Percentiles rank a stretch among this genome's conserved stretches.
phyloP scores from a whole-genome alignment of 2,797 vertebrate species.

The Pipistrellus kuhlii region DNA sequence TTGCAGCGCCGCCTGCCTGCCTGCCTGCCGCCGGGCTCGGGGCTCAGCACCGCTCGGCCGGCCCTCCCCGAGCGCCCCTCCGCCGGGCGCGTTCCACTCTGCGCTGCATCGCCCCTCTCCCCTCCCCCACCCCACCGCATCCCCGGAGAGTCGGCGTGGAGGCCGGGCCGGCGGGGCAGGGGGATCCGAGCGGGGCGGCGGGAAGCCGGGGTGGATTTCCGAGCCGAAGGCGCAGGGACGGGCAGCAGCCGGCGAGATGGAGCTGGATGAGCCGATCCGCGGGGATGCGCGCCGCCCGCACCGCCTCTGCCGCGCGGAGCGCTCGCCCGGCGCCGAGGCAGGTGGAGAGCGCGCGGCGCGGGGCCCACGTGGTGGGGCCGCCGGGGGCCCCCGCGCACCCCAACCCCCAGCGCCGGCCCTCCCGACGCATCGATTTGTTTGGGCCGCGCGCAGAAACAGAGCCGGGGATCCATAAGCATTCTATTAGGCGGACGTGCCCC shows the following conservation, averaged over 20 bases:
- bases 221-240: not conserved
- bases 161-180: not conserved
- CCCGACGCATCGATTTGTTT: conserved; percentile 81
- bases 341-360: conserved; percentile 68
- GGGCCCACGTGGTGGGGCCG: conserved; percentile 62
- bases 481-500: conserved; percentile 79
- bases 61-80: not conserved
- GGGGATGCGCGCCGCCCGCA: not conserved
- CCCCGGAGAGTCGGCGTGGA: not conserved
- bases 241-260: not conserved
- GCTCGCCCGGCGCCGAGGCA: not conserved
- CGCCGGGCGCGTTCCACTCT: not conserved
- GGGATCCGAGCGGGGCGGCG: not conserved
- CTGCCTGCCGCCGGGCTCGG: no score
- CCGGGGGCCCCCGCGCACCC: not conserved
- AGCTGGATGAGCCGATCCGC: not conserved
- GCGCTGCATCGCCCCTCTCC: not conserved
- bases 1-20: not conserved
- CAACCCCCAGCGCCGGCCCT: not conserved
- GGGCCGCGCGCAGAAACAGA: conserved; percentile 78
- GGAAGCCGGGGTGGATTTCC: conserved; percentile 28
- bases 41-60: not conserved
- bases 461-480: conserved; percentile 79
- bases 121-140: no score
- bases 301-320: not conserved